Evolutionary conservation across 2,888 invertebrate species (phyloP).

Genomic region (Laspeyria flexula): DNA sequence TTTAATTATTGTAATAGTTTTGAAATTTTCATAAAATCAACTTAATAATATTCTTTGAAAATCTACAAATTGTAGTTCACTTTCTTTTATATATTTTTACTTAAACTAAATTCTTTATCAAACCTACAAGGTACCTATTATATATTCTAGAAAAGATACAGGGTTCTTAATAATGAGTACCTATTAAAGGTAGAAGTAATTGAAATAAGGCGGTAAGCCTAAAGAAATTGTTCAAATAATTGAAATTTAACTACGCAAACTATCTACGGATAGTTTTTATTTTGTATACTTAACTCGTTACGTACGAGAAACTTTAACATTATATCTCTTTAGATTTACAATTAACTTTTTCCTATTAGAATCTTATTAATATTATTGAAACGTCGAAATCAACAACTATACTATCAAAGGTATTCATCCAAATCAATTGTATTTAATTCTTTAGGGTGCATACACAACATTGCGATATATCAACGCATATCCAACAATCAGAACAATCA

Average conservation of each 20-base stretch:
- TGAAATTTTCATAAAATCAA: too few relatives aligned
- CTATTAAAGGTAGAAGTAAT: conserved; percentile 11
- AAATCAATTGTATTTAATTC: neutral
- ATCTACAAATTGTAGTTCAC: too few relatives aligned
- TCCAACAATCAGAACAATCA: too few relatives aligned
- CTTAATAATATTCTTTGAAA: too few relatives aligned
- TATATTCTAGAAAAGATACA: conserved; percentile 27
- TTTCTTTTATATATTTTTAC: too few relatives aligned
- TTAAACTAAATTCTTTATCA: too few relatives aligned
- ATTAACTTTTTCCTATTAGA: neutral
- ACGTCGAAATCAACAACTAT: conserved; percentile 38
- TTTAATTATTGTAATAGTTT: too few relatives aligned
- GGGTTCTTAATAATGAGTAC: conserved; percentile 29
- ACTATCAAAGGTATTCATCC: conserved; percentile 6
- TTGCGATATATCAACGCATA: too few relatives aligned
- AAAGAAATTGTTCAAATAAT: conserved; percentile 2
- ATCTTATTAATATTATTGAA: conserved; percentile 8
- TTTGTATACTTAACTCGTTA: conserved; percentile 3
- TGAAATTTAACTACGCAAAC: conserved; percentile 4
- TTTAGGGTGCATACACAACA: neutral
- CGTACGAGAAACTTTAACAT: neutral
- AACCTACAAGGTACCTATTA: conserved; percentile 16
- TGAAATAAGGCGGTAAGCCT: conserved; percentile 2
- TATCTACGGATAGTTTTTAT: conserved; percentile 1
- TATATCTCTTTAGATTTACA: neutral